These are phyloP conservation scores for Nemurella pictetii DNA, from an alignment of 2,888 invertebrate genomes.

Conservation along the genomic window DNA sequence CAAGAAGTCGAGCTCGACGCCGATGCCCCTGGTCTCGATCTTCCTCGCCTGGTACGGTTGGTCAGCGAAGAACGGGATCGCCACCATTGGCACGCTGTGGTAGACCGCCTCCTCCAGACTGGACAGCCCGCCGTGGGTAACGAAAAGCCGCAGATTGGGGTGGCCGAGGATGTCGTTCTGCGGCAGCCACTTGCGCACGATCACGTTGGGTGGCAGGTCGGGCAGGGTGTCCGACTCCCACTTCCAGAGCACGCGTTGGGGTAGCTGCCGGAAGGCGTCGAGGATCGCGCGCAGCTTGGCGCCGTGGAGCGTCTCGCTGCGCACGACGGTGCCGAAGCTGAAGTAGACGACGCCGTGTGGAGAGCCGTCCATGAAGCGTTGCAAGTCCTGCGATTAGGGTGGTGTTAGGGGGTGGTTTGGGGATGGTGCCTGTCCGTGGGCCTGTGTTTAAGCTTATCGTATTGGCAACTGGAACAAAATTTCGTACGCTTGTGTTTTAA, in stretches of 20 bases:
- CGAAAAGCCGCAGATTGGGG: slow-evolving; percentile 54
- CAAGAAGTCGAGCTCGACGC: slow-evolving; percentile 45
- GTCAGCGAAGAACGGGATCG: slow-evolving; percentile 59
- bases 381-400: background rate
- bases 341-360: slow-evolving; percentile 53
- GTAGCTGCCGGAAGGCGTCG: slow-evolving; percentile 45
- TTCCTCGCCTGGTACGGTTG: slow-evolving; percentile 49
- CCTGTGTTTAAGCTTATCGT: too few relatives aligned
- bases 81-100: slow-evolving; percentile 56
- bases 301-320: slow-evolving; percentile 39
- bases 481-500: too few relatives aligned
- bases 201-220: slow-evolving; percentile 28
- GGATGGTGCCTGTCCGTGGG: too few relatives aligned
- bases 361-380: slow-evolving; percentile 49
- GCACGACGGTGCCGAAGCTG: slow-evolving; percentile 49
- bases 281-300: slow-evolving; percentile 45
- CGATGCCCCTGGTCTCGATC: slow-evolving; percentile 48
- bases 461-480: too few relatives aligned
- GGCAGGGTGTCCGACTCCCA: slow-evolving; percentile 45
- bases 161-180: slow-evolving; percentile 53
- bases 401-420: too few relatives aligned
- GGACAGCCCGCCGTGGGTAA: slow-evolving; percentile 56
- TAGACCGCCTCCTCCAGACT: slow-evolving; percentile 56
- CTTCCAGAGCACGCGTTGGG: slow-evolving; percentile 52
- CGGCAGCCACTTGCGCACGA: slow-evolving; percentile 25